Base-by-base conservation (phyloP, 2,888 invertebrate species). In the Pollenia labialis region DNA sequence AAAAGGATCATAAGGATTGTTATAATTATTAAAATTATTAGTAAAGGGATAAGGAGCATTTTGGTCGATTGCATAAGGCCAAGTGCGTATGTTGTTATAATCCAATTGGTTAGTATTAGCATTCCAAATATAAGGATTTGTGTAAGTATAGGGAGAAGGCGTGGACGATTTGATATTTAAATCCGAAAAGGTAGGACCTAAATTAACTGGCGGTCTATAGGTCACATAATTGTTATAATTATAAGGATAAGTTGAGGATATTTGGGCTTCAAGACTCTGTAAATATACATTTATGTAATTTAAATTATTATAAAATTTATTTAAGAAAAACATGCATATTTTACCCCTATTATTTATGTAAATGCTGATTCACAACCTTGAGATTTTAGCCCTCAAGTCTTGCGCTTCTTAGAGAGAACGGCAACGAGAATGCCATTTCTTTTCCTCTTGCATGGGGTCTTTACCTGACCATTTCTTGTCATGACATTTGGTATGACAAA, bases 171-270 rank as follows among this genome's bases (percentile, higher is more conserved):
- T 48, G 12, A 42, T 42, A 58, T 76, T 69, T 12, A 88, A 54
- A 52, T 79, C 46, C 0, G 89, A 86, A 46, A 89, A 89, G 32
- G 87, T 88, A 11, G 88, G 88, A 18, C 32, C n/a, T 56, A 72
- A 40, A 68, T 60, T 58, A 0, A 11, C 23, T 2, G 52, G 0
- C 3, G 72, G 77, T 14, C 72, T 50, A 14, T 54, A 52, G 40
- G 68, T 79, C 4, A 52, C 58, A 66, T 82, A 75, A 6, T 54
- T 50, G 14, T 62, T 42, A 60, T 75, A 32, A 12, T 74, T 74
- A 48, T 75, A 69, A 11, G 79, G 60, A 68, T 56, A 60, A 9
- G 9, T 66, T 0, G 54, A 56, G 23, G 8, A 7, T 2, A 12
- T 16, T 56, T 84, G 84, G 6, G 81, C 72, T 32, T 56, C 64